Percentiles rank a stretch among this genome's conserved stretches.
Conservation (phyloP, 2,113 vertebrate genomes). For the Pterocles gutturalis region DNA sequence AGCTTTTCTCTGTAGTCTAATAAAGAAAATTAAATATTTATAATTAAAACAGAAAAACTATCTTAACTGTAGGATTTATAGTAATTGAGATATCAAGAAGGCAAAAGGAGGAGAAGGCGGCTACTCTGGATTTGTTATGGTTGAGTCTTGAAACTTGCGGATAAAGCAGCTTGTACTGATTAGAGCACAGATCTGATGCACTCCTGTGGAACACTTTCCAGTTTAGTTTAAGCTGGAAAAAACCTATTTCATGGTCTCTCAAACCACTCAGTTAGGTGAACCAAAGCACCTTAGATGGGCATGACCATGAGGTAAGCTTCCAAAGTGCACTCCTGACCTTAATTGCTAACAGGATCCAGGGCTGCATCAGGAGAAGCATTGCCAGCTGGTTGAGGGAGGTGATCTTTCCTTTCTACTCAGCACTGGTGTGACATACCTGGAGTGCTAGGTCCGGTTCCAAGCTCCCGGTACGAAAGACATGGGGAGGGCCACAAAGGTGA, state of each 20-base stretch:
- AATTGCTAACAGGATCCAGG: background rate
- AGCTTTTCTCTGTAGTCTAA: background rate
- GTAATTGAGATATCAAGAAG: background rate
- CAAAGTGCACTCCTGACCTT: background rate
- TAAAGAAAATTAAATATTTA: background rate
- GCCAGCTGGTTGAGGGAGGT: background rate
- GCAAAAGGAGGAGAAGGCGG: background rate
- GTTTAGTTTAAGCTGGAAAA: background rate
- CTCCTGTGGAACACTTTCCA: background rate
- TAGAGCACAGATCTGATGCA: background rate
- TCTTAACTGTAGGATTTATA: background rate
- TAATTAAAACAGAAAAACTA: background rate
- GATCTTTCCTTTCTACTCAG: background rate
- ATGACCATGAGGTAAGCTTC: background rate
- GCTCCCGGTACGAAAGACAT: rapidly evolving
- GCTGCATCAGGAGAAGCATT: background rate
- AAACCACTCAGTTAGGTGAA: background rate
- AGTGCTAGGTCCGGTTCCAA: background rate
- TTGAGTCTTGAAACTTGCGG: background rate
- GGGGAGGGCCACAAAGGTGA: background rate
- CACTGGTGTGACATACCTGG: background rate
- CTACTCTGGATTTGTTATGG: background rate
- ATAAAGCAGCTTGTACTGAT: background rate
- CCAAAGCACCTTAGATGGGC: background rate
- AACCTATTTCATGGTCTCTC: background rate